These are phyloP conservation scores for Phyllostomus discolor DNA, from an alignment of 2,113 vertebrate species.

Conservation along the genomic window DNA sequence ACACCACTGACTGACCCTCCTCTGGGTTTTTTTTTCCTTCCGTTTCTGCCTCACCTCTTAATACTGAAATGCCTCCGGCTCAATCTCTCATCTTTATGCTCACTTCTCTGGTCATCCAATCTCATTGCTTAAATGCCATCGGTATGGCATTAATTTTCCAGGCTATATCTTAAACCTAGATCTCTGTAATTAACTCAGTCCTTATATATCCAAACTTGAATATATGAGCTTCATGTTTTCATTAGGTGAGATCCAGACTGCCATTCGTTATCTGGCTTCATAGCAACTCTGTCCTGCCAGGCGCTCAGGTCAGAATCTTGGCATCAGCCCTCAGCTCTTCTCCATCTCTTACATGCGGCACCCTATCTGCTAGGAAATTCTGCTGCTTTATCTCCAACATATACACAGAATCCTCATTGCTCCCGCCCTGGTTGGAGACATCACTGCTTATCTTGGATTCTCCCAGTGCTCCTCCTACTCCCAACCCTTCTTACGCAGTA, in stretches of 20 bases:
- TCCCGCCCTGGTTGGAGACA: background rate
- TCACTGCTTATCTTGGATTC: background rate
- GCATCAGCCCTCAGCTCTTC: background rate
- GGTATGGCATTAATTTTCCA: background rate
- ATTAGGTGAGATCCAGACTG: background rate
- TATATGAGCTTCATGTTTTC: background rate
- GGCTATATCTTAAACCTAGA: background rate
- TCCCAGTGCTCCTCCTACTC: background rate
- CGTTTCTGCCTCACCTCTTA: background rate
- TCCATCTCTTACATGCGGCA: background rate
- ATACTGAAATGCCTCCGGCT: background rate
- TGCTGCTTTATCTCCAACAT: background rate
- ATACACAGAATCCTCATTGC: background rate
- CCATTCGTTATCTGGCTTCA: background rate
- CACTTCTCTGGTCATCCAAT: background rate
- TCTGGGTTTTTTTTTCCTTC: background rate
- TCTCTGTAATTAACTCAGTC: background rate
- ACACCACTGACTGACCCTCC: background rate
- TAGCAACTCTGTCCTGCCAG: background rate
- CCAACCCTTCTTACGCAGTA: no score
- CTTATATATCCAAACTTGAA: background rate
- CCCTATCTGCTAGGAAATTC: background rate
- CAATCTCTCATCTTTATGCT: background rate
- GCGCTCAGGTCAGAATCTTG: background rate
- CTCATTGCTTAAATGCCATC: background rate